Evolutionary conservation across 1,140 invertebrate species (phyloP).

Genomic region (Oryzaephilus surinamensis): DNA sequence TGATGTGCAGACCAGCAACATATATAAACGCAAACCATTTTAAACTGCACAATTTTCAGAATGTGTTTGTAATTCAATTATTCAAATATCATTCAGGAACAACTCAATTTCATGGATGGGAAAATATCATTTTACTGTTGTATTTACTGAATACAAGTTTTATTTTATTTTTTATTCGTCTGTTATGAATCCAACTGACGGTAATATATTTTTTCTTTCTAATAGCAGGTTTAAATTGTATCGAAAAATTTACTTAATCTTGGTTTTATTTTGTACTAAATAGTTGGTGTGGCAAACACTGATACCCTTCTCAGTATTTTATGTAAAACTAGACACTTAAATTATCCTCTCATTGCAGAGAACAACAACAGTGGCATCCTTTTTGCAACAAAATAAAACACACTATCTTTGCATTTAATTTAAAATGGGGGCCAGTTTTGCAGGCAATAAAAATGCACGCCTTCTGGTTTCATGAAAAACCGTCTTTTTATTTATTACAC

Average conservation of each 20-base stretch:
- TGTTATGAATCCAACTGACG: not conserved
- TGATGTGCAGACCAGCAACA: too few relatives aligned
- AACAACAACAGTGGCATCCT: too few relatives aligned
- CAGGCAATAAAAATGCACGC: conserved; percentile 39
- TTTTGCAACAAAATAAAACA: not conserved
- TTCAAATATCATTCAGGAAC: conserved; percentile 8
- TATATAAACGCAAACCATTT: too few relatives aligned
- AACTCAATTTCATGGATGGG: not conserved
- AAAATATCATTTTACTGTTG: conserved; percentile 1
- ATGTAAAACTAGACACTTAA: too few relatives aligned
- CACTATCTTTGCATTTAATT: conserved; percentile 37
- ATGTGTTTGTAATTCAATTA: conserved; percentile 15
- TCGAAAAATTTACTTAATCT: too few relatives aligned
- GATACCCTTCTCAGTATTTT: too few relatives aligned
- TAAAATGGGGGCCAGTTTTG: conserved; percentile 39
- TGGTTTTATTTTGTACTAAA: not conserved
- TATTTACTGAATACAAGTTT: conserved; percentile 1
- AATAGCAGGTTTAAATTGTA: too few relatives aligned
- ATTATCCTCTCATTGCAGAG: too few relatives aligned
- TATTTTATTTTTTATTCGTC: not conserved
- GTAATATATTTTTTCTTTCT: too few relatives aligned
- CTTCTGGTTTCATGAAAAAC: conserved; percentile 36
- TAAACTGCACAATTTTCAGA: conserved; percentile 25
- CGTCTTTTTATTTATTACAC: conserved; percentile 37
- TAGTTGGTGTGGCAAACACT: too few relatives aligned